Base-by-base conservation (phyloP, 2,113 vertebrate species). In the Zeus faber region DNA sequence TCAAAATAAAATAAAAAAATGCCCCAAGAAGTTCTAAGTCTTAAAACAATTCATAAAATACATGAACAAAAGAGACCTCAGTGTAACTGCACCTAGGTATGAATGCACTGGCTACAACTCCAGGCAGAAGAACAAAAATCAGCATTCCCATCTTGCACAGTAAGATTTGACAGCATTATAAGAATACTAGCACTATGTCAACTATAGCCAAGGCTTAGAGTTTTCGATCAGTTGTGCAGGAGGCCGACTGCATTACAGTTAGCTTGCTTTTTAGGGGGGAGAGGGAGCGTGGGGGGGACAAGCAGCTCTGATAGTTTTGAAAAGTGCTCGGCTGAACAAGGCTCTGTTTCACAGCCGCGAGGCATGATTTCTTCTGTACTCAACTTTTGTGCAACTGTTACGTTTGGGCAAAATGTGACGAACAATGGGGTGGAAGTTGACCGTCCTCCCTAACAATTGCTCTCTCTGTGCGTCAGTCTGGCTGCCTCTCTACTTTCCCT, bases 121-220 rank as follows among this genome's bases (percentile, higher is more conserved):
- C 5, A 37, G 4, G 33, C 18, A 49, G 45, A 1, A 8, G 17
- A 29, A 49, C 4, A 39, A 14, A 37, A 13, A 31, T 6, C 16
- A n/a, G 6, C 21, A 22, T n/a, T 57, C 25, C 33, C 25, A 1
- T 23, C 2, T 14, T 17, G 4, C 17, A n/a, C n/a, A n/a, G n/a
- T n/a, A n/a, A n/a, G n/a, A n/a, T n/a, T n/a, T n/a, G n/a, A n/a
- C n/a, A 2, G 17, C 6, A 43, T 17, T 55, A 33, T 26, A 54
- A 17, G 22, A 3, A 24, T 2, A 35, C 25, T 49, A 37, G 54
- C 39, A 35, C 16, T 39, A 44, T 18, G 24, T 67, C 11, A 53
- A 71, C 70, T 79, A 65, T 58, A 86, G 72, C 71, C 65, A 77
- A 74, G 68, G 65, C 66, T 73, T 49, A 62, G 71, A 77, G 75